A percentile compares a stretch with the other conserved stretches of the same genome.
phyloP scores from a whole-genome alignment of 1,140 invertebrate genomes.

The Hydropsyche tenuis region DNA sequence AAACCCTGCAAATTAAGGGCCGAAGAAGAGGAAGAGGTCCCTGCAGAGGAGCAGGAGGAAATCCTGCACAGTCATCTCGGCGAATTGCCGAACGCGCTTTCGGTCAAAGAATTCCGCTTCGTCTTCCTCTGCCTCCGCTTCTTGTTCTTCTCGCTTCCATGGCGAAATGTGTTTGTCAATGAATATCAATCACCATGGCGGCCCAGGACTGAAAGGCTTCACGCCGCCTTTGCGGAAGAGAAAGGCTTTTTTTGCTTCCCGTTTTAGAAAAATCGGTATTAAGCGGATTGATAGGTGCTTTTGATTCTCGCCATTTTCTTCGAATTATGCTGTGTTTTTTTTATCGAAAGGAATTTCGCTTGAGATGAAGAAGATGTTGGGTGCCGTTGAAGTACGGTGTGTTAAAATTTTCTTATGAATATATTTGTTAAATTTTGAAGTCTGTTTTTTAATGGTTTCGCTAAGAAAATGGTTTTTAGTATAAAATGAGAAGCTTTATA shows the following conservation, averaged over 20 bases:
- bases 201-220: not conserved
- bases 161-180: slow-evolving; percentile 49
- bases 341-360: too few relatives aligned
- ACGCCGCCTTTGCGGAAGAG: not conserved
- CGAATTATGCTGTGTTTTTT: too few relatives aligned
- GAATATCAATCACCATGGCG: slow-evolving; percentile 46
- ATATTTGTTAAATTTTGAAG: too few relatives aligned
- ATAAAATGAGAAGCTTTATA: too few relatives aligned
- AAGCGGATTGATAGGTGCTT: slow-evolving; percentile 29
- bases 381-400: too few relatives aligned
- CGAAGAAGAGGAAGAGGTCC: slow-evolving; percentile 1
- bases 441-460: too few relatives aligned
- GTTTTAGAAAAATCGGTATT: slow-evolving; percentile 21
- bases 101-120: slow-evolving; percentile 41
- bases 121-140: slow-evolving; percentile 1
- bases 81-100: slow-evolving; percentile 37
- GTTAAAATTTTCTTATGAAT: too few relatives aligned
- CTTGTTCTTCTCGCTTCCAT: too few relatives aligned
- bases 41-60: slow-evolving; percentile 34
- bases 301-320: too few relatives aligned
- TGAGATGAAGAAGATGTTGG: too few relatives aligned
- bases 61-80: slow-evolving; percentile 47
- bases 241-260: too few relatives aligned
- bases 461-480: too few relatives aligned
- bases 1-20: not conserved